Percentiles rank a stretch among this genome's conserved stretches.
Evolutionary conservation across 2,113 vertebrate genomes (phyloP).

Genomic region (Catharus bicknelli): DNA sequence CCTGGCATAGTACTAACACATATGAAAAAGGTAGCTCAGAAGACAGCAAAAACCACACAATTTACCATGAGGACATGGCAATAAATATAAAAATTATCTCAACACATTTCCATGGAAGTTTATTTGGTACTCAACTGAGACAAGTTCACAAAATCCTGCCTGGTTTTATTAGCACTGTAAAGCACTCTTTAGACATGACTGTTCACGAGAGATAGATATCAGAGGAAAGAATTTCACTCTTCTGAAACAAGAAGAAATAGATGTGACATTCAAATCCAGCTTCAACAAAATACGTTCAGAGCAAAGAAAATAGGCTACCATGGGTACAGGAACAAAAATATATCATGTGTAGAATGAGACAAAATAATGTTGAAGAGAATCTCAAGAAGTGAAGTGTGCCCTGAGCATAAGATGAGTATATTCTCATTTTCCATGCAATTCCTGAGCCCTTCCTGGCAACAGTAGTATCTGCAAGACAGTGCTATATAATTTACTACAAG

Average conservation of each 20-base stretch:
- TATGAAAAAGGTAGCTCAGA: not conserved
- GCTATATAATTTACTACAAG: not conserved
- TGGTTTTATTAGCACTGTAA: not conserved
- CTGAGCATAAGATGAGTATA: not conserved
- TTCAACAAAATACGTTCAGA: not conserved
- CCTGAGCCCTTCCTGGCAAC: not conserved
- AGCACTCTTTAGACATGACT: not conserved
- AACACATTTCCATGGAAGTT: not conserved
- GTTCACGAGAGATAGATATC: not conserved
- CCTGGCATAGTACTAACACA: not conserved
- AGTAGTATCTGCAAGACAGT: not conserved
- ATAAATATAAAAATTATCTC: not conserved
- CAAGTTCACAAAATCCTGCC: not conserved
- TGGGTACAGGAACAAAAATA: not conserved
- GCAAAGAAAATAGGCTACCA: not conserved
- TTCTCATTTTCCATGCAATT: not conserved
- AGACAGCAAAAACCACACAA: not conserved
- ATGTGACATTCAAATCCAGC: not conserved
- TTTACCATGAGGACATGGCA: not conserved
- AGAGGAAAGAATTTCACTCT: not conserved
- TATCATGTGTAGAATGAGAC: not conserved
- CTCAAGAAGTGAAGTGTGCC: not conserved
- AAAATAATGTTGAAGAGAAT: fast-evolving
- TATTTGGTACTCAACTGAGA: not conserved
- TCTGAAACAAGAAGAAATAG: not conserved